Base-by-base conservation (phyloP, 1,140 invertebrate species). In the Chymomyza costata region DNA sequence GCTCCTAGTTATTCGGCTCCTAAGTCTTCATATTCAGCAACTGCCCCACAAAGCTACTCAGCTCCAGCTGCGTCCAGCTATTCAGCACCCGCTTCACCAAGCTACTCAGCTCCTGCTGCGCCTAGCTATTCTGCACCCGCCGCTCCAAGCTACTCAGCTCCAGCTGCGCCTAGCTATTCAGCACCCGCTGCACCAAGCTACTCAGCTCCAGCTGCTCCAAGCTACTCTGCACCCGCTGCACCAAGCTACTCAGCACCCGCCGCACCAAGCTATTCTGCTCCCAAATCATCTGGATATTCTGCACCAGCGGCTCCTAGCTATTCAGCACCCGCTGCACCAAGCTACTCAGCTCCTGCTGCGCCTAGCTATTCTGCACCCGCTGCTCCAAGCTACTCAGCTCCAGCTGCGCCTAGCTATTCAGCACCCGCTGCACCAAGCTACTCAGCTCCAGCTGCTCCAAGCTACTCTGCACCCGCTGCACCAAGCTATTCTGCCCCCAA, bases 41-140 rank as follows among this genome's bases (percentile, higher is more conserved):
- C 62, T 0, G 46, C 46, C 0, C 45, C 56, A 0, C 35, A 30
- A 3, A 19, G 17, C 0, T 54, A 48, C 10, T 58, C 55, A 5
- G 55, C 53, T 8, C 53, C 53, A 3, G 45, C 45, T 0, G 45
- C 45, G 16, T 39, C 37, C 7, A 21, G 19, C 0, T 54, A 54
- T 41, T 54, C 52, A 34, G 52, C 54, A 0, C 54, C 54, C 6
- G 40, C 35, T 0, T 37, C 40, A 6, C 25, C 40, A 1, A 28
- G 18, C 0, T 60, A 60, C 25, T 60, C 57, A 6, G 51, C 57
- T 1, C 51, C 57, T 2, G 38, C 38, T 0, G 49, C 49, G 7
- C 34, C 49, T 30, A 43, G 30, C 0, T 58, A 58, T 7, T 58
- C 55, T 18, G 48, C 55, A 1, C 55, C 48, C 0, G 38, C 56